Evolutionary conservation across 2,888 invertebrate genomes (phyloP).

Genomic region (Scaptomyza tumidula): DNA sequence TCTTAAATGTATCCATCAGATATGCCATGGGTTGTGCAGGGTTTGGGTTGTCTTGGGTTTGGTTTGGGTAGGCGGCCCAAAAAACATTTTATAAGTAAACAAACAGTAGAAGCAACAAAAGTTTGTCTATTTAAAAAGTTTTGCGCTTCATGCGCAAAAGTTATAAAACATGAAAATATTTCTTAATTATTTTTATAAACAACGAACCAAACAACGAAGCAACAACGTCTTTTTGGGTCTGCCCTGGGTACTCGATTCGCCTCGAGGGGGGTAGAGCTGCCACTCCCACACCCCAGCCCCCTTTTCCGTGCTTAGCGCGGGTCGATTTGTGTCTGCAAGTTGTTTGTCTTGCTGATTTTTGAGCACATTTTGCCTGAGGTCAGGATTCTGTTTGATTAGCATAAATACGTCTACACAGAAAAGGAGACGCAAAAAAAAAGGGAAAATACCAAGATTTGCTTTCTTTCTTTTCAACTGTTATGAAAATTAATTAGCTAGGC

Average conservation of each 20-base stretch:
- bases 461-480: constrained; percentile 4
- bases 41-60: neutral
- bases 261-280: constrained; percentile 3
- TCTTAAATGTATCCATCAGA: constrained; percentile 70
- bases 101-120: constrained; percentile 70
- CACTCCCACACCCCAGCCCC: neutral
- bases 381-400: constrained; percentile 80
- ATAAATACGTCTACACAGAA: constrained; percentile 55
- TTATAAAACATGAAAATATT: constrained; percentile 81
- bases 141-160: constrained; percentile 69
- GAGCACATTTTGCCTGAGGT: constrained; percentile 69
- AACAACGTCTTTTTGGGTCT: constrained; percentile 22
- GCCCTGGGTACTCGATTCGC: constrained; percentile 19
- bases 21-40: constrained; percentile 17
- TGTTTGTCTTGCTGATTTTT: constrained; percentile 72
- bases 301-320: constrained; percentile 17
- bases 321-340: constrained; percentile 55
- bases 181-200: constrained; percentile 81
- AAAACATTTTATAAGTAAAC: constrained; percentile 73
- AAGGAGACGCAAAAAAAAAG: constrained; percentile 11
- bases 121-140: constrained; percentile 79
- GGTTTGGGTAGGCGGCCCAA: neutral
- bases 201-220: constrained; percentile 19
- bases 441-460: constrained; percentile 19
- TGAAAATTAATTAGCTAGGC: constrained; percentile 51